phyloP scores from a whole-genome alignment of 2,113 vertebrate genomes.

The Hippocampus comes region DNA sequence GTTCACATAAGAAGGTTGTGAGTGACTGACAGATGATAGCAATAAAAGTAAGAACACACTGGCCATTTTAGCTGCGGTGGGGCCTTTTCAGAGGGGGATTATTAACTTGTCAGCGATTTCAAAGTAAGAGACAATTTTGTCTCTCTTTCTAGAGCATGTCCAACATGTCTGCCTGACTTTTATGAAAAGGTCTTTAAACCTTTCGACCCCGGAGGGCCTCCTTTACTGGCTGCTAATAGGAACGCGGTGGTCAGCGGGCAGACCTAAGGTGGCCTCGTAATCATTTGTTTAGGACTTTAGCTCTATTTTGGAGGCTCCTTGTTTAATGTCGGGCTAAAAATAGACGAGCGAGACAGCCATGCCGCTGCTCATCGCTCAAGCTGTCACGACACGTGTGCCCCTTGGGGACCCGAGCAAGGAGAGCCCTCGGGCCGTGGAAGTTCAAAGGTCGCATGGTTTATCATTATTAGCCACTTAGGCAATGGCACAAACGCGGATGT shows the following conservation, averaged over 20 bases:
- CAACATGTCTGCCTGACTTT: conserved; percentile 75
- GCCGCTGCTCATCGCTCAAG: conserved; percentile 58
- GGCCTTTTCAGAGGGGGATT: conserved; percentile 73
- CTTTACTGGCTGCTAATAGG: conserved; percentile 88
- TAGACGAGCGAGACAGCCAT: conserved; percentile 70
- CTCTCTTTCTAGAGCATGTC: conserved; percentile 62
- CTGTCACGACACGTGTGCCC: conserved; percentile 62
- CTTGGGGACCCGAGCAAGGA: conserved; percentile 47
- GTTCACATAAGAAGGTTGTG: conserved; percentile 49
- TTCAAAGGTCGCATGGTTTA: conserved; percentile 65
- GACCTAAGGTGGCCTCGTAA: conserved; percentile 83
- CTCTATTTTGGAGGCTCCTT: conserved; percentile 77
- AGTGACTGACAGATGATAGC: conserved; percentile 72
- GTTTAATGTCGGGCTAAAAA: conserved; percentile 91
- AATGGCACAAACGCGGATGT: conserved; percentile 18
- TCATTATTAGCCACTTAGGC: conserved; percentile 57
- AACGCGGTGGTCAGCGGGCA: conserved; percentile 80
- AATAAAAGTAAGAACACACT: conserved; percentile 72
- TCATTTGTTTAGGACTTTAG: conserved; percentile 80
- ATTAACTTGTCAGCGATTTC: conserved; percentile 92
- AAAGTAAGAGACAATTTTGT: conserved; percentile 77
- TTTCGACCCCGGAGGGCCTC: conserved; percentile 79
- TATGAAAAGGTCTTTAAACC: conserved; percentile 90
- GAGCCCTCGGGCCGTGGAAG: conserved; percentile 59
- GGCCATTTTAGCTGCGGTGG: conserved; percentile 64